Percentiles rank a stretch among this genome's conserved stretches.
Conservation (phyloP, 2,888 invertebrate species). For the Blomia tropicalis region DNA sequence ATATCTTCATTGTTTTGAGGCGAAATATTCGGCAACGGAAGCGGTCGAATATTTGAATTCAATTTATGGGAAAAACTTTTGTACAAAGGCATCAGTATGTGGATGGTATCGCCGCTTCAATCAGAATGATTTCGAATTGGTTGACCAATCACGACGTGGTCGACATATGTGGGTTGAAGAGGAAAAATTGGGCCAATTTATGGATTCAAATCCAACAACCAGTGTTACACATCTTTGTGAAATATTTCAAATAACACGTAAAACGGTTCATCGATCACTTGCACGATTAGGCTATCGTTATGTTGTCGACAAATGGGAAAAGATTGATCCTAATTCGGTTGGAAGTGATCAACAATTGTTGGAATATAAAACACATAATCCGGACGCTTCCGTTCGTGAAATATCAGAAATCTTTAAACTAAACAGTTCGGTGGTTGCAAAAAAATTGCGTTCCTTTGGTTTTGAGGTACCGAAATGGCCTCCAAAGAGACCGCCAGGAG, state of each 20-base stretch:
- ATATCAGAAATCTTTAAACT: not conserved
- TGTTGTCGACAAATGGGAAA: not conserved
- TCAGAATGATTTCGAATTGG: not conserved
- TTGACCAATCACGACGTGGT: not conserved
- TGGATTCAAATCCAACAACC: not conserved
- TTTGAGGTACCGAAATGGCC: conserved; percentile 4
- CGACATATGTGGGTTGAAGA: not conserved
- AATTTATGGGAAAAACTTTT: not conserved
- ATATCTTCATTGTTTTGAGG: not conserved
- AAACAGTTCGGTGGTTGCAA: not conserved
- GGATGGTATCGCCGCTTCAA: not conserved
- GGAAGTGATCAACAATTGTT: not conserved
- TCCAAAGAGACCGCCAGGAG: too few relatives aligned
- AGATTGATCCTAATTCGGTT: not conserved
- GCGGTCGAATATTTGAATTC: not conserved
- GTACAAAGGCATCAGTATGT: not conserved
- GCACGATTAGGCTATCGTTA: not conserved
- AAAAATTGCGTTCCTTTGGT: not conserved
- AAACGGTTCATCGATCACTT: not conserved
- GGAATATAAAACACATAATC: not conserved
- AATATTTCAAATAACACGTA: not conserved
- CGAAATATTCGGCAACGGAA: not conserved
- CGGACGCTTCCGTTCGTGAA: not conserved
- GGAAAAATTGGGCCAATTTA: not conserved
- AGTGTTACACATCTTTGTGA: not conserved